Base-by-base conservation (phyloP, 2,888 invertebrate species). In the Metellina segmentata region DNA sequence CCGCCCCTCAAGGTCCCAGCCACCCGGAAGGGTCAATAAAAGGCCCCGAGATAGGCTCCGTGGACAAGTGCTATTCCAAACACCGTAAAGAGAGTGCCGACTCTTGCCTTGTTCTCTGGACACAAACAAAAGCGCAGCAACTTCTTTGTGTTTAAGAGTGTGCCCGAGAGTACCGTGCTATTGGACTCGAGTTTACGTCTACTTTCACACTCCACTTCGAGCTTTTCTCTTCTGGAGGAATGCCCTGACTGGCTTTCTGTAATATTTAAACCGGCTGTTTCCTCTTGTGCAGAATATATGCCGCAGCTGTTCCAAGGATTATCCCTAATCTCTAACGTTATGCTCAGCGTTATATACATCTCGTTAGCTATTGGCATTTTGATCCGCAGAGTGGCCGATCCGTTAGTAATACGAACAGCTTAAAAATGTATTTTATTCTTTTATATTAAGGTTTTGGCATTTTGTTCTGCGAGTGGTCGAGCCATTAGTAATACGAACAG, bases 11-110 rank as follows among this genome's bases (percentile, higher is more conserved):
- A 75, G 89, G 82, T 77, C 69, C 52, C 75, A 77, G 51, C 75
- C 69, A 77, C 49, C 82, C 89, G 89, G 89, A 89, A 88, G 82
- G 89, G 89, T 89, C 89, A 89, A 89, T 89, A 89, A 89, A 89
- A 83, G 82, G 81, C 61, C 61, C 88, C 81, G 48, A 86, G 87
- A 86, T 86, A 78, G 86, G 34, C 70, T 70, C 85, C 34, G 51
- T 48, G 75, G 70, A 69, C 75, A 82, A 83, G 70, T 61, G 82
- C 82, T 71, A 51, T 70, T 78, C 81, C 74, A 88, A 81, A 81
- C 81, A 74, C 61, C 81, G 79, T 71, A 87, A 87, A 87, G 87
- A 87, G 79, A 34, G 34, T 71, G 72, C 71, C 87, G 87, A 79
- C 49, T 79, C 19, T 79, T 34, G 20, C 20, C 20, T 72, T 51